Base-by-base conservation (phyloP, 1,140 invertebrate genomes). In the Drosophila sproati region DNA sequence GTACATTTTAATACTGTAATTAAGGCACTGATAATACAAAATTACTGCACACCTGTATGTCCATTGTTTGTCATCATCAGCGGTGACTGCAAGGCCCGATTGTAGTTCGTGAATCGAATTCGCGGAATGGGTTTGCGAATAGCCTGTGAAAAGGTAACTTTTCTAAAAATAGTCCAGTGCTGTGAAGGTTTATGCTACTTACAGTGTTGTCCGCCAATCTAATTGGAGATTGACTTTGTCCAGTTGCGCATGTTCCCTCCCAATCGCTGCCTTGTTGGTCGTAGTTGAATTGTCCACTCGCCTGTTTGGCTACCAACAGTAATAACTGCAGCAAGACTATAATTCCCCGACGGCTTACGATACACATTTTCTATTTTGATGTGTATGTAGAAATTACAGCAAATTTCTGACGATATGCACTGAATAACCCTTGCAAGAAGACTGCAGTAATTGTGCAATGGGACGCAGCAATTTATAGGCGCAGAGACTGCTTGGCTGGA, bases 261-360 rank as follows among this genome's bases (percentile, higher is more conserved):
- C 85, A 89, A 57, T 89, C 85, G 39, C 56, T 57, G n/a, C 85
- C 85, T 47, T 89, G 86, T 1, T 85, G 8, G 54, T 89, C 85
- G 41, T 90, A 89, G 75, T 89, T 85, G 8, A 79, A 89, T 6
- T 73, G 61, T 3, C 77, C 83, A 31, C 63, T 77, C 8, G 73
- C 60, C 2, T 31, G n/a, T 0, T 88, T 80, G 0, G 12, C 35
- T 0, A 47, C n/a, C 28, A 88, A 34, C 7, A 87, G 37, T 5
- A 57, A 4, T 8, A 70, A 28, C 35, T 51, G 62, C 20, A 57
- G 5, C 20, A 12, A 4, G 6, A 63, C 28, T 12, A 12, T 28
- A 39, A n/a, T 32, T 5, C 50, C 70, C 37, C 12, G 66, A 48
- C 41, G 20, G 20, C 47, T 63, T 5, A 31, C 20, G 2, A 31